Conservation (phyloP, 2,888 invertebrate genomes). For the Perizoma affinitatum region DNA sequence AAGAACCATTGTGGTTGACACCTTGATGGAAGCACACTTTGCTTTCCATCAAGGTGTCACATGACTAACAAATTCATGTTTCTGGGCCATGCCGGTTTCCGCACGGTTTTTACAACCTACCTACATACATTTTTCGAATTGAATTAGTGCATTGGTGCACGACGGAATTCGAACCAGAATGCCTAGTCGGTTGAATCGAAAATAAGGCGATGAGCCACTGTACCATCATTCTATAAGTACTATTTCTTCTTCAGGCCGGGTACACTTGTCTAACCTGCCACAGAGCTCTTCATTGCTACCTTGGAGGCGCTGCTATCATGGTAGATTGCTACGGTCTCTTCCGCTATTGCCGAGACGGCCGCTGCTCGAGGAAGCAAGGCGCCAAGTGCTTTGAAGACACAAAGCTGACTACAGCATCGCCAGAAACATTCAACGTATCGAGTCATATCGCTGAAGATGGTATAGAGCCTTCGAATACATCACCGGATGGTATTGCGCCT, state of each 20-base stretch:
- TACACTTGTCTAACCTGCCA: constrained; percentile 52
- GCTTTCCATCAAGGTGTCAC: no score
- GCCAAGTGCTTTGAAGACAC: constrained; percentile 43
- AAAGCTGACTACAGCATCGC: constrained; percentile 24
- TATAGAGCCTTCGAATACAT: constrained; percentile 3
- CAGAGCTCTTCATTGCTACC: constrained; percentile 53
- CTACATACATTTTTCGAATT: no score
- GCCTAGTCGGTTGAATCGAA: no score
- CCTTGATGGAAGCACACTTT: no score
- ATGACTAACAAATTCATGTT: no score
- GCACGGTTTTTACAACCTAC: no score
- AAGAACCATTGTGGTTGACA: no score
- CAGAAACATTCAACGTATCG: constrained; percentile 9
- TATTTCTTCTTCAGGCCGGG: constrained; percentile 45
- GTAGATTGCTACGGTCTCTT: constrained; percentile 52
- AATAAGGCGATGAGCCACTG: no score
- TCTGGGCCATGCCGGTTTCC: no score
- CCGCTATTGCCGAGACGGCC: constrained; percentile 52
- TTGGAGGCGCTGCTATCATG: constrained; percentile 48
- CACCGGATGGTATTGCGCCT: constrained; percentile 1
- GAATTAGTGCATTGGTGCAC: no score
- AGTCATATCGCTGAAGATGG: constrained; percentile 4
- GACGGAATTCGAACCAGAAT: no score
- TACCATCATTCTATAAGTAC: constrained; percentile 7
- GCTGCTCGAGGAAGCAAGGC: constrained; percentile 48